A percentile compares a stretch with the other conserved stretches of the same genome.
Evolutionary conservation across 2,888 invertebrate genomes (phyloP).

Genomic region (Mongoloraphidia duomilia): DNA sequence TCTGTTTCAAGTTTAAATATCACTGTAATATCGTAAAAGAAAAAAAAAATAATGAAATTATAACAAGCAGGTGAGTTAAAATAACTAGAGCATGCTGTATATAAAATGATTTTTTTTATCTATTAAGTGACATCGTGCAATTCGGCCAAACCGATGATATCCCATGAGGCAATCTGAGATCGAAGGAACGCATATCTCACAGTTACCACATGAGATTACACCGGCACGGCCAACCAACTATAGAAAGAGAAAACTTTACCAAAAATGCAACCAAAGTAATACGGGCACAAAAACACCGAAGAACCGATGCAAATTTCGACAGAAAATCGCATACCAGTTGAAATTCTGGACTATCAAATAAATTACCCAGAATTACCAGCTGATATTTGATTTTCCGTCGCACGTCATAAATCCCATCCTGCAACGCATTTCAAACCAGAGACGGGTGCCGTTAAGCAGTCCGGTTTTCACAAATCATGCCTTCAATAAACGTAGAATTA

Average conservation of each 20-base stretch:
- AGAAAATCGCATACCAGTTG: constrained; percentile 62
- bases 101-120: no score
- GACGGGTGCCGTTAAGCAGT: no score
- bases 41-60: no score
- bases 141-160: constrained; percentile 52
- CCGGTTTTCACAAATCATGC: no score
- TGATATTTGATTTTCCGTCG: constrained; percentile 72
- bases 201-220: constrained; percentile 99
- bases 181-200: constrained; percentile 51
- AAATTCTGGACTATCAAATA: constrained; percentile 58
- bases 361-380: constrained; percentile 92
- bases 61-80: no score
- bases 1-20: no score
- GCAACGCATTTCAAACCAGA: neutral
- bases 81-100: no score
- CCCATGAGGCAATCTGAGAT: constrained; percentile 80
- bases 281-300: neutral
- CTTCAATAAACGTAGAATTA: no score
- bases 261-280: neutral
- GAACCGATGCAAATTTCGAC: constrained; percentile 9
- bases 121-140: constrained; percentile 13
- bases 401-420: constrained; percentile 8
- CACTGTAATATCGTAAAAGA: no score
- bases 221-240: constrained; percentile 39
- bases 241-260: constrained; percentile 5